A percentile compares a stretch with the other conserved stretches of the same genome.
phyloP scores from a whole-genome alignment of 2,888 invertebrate genomes.

The Drosophila trichaetosa region DNA sequence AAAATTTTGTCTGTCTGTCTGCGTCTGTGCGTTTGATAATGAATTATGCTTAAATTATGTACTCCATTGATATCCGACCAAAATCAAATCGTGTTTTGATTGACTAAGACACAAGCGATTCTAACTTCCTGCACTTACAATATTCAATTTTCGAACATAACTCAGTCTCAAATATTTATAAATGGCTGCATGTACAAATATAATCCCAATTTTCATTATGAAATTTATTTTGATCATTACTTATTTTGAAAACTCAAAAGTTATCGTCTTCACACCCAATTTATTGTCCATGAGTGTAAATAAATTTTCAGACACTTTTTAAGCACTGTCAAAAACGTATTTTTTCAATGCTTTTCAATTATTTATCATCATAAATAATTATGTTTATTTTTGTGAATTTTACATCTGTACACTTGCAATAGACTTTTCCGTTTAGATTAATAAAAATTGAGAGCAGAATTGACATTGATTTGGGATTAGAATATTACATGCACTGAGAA shows the following conservation, averaged over 20 bases:
- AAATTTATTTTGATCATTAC: not conserved
- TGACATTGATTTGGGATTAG: not conserved
- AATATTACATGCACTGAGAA: not conserved
- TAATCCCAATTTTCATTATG: not conserved
- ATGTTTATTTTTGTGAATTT: not conserved
- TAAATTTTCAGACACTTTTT: not conserved
- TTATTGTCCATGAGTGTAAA: not conserved
- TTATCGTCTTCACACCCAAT: not conserved
- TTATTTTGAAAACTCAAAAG: not conserved
- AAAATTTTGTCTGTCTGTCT: slow-evolving; percentile 49
- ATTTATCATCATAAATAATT: not conserved
- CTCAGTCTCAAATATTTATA: slow-evolving; percentile 19
- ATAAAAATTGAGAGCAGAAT: not conserved
- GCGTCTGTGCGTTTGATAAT: slow-evolving; percentile 22
- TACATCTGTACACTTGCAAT: not conserved
- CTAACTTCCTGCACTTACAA: not conserved
- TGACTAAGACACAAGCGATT: slow-evolving; percentile 33
- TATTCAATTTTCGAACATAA: slow-evolving; percentile 24
- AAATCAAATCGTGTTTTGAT: slow-evolving; percentile 58
- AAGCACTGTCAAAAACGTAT: not conserved
- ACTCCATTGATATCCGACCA: slow-evolving; percentile 42
- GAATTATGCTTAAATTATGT: slow-evolving; percentile 60
- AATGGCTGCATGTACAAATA: not conserved
- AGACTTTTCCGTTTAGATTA: not conserved
- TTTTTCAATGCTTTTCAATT: not conserved